Percentiles rank a stretch among this genome's conserved stretches.
Evolutionary conservation across 2,888 invertebrate species (phyloP).

Genomic region (Chrysopilus asiliformis): DNA sequence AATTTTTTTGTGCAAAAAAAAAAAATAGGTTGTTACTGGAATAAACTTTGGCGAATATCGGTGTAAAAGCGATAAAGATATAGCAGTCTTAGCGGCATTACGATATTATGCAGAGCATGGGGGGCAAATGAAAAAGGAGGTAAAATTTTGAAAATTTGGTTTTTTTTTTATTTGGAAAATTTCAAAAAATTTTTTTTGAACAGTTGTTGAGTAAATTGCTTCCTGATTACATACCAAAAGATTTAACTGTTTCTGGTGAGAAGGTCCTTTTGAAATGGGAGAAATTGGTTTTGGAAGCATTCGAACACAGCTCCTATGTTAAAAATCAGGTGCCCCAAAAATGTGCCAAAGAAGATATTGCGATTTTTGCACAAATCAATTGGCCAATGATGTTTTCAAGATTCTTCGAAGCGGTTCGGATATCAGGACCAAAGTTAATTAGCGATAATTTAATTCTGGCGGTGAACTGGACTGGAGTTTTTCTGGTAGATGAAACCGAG

Average conservation of each 20-base stretch:
- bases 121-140: slow-evolving; percentile 47
- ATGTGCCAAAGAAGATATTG: slow-evolving; percentile 78
- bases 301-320: slow-evolving; percentile 56
- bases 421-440: slow-evolving; percentile 51
- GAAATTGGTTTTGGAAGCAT: slow-evolving; percentile 55
- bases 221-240: slow-evolving; percentile 25
- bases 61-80: slow-evolving; percentile 67
- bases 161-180: not conserved
- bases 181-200: not conserved
- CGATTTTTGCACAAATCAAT: slow-evolving; percentile 77
- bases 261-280: slow-evolving; percentile 57
- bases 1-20: not conserved
- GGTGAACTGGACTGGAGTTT: slow-evolving; percentile 87
- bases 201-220: slow-evolving; percentile 22
- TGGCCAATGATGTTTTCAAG: slow-evolving; percentile 93
- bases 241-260: slow-evolving; percentile 40
- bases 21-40: slow-evolving; percentile 51
- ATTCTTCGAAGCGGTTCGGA: slow-evolving; percentile 81
- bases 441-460: slow-evolving; percentile 76
- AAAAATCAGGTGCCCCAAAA: slow-evolving; percentile 49
- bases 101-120: slow-evolving; percentile 82
- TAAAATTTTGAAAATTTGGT: slow-evolving; percentile 20
- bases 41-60: slow-evolving; percentile 87
- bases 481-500: slow-evolving; percentile 83
- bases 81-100: slow-evolving; percentile 78